phyloP scores from a whole-genome alignment of 2,797 vertebrate genomes.

The Cichlasoma orientale region DNA sequence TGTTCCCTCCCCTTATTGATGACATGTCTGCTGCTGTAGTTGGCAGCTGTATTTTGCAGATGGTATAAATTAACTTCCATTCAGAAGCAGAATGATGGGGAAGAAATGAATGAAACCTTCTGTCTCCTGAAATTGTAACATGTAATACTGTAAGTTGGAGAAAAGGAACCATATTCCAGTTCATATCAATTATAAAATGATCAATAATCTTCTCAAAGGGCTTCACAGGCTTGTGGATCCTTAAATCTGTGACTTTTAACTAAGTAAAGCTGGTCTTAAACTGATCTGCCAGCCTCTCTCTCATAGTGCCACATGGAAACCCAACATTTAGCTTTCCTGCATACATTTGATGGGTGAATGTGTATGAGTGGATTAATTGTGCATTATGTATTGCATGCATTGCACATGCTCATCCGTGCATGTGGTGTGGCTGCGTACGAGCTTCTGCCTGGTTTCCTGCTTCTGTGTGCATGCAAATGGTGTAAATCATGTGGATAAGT shows the following conservation, averaged over 20 bases:
- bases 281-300: conserved; percentile 14
- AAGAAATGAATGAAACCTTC: conserved; percentile 29
- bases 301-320: conserved; percentile 43
- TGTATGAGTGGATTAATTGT: conserved; percentile 13
- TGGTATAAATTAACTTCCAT: conserved; percentile 30
- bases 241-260: neutral
- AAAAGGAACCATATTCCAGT: neutral
- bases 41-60: conserved; percentile 43
- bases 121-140: neutral
- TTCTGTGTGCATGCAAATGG: neutral
- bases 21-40: conserved; percentile 31
- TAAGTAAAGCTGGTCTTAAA: conserved; percentile 9
- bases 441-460: neutral
- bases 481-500: conserved; percentile 19
- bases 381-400: neutral
- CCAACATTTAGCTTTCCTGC: conserved; percentile 33
- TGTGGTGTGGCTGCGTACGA: neutral
- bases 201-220: neutral
- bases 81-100: conserved; percentile 25
- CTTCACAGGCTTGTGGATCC: too few relatives aligned
- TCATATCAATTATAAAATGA: neutral
- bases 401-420: neutral
- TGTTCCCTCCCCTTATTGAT: conserved; percentile 40
- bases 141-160: neutral
- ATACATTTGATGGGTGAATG: conserved; percentile 6